Conservation (phyloP, 1,140 invertebrate species). For the Papilio polytes region DNA sequence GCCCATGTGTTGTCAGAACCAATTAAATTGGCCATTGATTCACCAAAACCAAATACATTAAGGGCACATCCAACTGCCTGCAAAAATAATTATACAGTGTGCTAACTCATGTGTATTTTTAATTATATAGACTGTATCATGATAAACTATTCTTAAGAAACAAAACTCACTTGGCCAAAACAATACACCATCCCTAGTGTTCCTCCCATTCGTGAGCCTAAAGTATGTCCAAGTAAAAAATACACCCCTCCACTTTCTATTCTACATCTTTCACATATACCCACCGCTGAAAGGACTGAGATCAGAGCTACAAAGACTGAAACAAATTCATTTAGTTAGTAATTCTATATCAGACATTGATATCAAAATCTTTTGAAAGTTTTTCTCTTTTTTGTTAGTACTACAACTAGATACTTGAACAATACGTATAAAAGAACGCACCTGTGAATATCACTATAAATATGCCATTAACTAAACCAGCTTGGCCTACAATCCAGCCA, state of each 20-base stretch:
- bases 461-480: constrained; percentile 94
- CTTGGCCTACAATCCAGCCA: constrained; percentile 98
- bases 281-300: constrained; percentile 96
- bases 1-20: constrained; percentile 89
- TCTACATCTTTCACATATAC: constrained; percentile 97
- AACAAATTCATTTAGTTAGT: constrained; percentile 55
- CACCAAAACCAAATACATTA: constrained; percentile 97
- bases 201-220: constrained; percentile 96
- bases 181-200: constrained; percentile 96
- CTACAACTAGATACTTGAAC: neutral
- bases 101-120: neutral
- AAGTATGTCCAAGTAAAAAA: constrained; percentile 96
- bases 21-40: constrained; percentile 95
- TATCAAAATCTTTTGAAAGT: neutral
- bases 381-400: neutral
- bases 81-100: constrained; percentile 46
- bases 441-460: constrained; percentile 94
- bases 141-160: constrained; percentile 40
- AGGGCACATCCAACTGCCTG: constrained; percentile 97
- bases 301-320: constrained; percentile 94
- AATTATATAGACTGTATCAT: neutral
- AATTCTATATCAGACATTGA: neutral
- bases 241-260: constrained; percentile 98
- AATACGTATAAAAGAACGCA: constrained; percentile 62
- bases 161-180: constrained; percentile 93